Conservation (phyloP, 1,140 invertebrate species). For the Drosophila mojavensis region DNA sequence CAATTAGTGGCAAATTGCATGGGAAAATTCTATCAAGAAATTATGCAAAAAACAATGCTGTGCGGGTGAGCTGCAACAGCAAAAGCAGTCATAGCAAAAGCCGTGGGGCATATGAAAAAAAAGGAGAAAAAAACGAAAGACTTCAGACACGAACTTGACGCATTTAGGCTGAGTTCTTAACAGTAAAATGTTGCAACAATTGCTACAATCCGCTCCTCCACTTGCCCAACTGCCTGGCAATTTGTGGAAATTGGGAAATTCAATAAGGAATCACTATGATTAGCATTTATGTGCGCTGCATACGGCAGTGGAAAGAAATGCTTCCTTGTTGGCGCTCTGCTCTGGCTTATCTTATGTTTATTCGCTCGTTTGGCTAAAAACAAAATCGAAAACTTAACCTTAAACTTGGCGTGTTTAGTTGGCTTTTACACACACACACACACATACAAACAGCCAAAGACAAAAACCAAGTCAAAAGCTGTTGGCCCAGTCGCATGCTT, state of each 20-base stretch:
- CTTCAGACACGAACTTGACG: constrained; percentile 72
- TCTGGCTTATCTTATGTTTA: constrained; percentile 5
- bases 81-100: background rate
- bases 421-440: constrained; percentile 39
- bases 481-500: constrained; percentile 43
- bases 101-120: constrained; percentile 44
- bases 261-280: constrained; percentile 81
- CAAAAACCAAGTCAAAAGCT: constrained; percentile 16
- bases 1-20: constrained; percentile 80
- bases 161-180: constrained; percentile 60
- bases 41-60: constrained; percentile 64
- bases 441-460: background rate
- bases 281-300: constrained; percentile 64
- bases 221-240: constrained; percentile 27
- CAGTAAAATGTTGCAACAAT: constrained; percentile 58
- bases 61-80: constrained; percentile 45
- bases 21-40: constrained; percentile 76
- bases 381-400: constrained; percentile 80
- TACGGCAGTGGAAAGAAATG: constrained; percentile 25
- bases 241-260: constrained; percentile 61
- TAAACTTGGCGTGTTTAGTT: constrained; percentile 67
- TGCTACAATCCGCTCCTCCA: constrained; percentile 1
- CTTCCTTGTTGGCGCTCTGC: constrained; percentile 62
- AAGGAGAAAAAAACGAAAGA: constrained; percentile 49
- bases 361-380: constrained; percentile 30